Percentiles rank a stretch among this genome's conserved stretches.
Conservation (phyloP, 2,113 vertebrate species). For the pig (Sus scrofa) region T2T-Sscrofa CM000813.6:136264501-136265000, state of each 20-base stretch:
- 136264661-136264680: slow-evolving; percentile 69
- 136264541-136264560: slow-evolving; percentile 72
- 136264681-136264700: slow-evolving; percentile 41
- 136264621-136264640: slow-evolving; percentile 75
- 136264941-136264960: slow-evolving; percentile 51
- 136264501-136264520: slow-evolving; percentile 60
- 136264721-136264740: slow-evolving; percentile 64
- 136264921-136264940: slow-evolving; percentile 33
- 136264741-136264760: slow-evolving; percentile 54
- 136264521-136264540: slow-evolving; percentile 72
- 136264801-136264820: slow-evolving; percentile 40
- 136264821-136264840: slow-evolving; percentile 46
- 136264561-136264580: slow-evolving; percentile 63
- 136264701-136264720: slow-evolving; percentile 15
- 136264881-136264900: slow-evolving; percentile 33
- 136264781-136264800: slow-evolving; percentile 52
- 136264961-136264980: slow-evolving; percentile 41
- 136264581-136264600: slow-evolving; percentile 66
- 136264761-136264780: slow-evolving; percentile 62
- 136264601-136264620: slow-evolving; percentile 70
- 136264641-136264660: slow-evolving; percentile 66
- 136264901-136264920: slow-evolving; percentile 63
- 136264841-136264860: slow-evolving; percentile 45
- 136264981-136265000: slow-evolving; percentile 34
- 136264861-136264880: neutral